Evolutionary conservation across 2,888 invertebrate species (phyloP).

Genomic region (Trichogramma dendrolimi): DNA sequence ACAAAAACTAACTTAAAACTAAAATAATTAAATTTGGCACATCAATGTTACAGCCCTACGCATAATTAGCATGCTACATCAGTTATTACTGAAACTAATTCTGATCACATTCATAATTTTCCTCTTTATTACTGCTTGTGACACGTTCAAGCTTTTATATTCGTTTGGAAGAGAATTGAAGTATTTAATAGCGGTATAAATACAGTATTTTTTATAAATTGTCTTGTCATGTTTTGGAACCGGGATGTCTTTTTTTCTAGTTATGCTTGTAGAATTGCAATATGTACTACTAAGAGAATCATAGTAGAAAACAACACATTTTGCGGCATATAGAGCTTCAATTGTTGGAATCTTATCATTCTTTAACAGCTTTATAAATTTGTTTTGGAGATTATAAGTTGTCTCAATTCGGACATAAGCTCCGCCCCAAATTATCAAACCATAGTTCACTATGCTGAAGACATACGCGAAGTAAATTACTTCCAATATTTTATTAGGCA

Average conservation of each 20-base stretch:
- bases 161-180: not conserved
- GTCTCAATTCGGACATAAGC: not conserved
- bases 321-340: too few relatives aligned
- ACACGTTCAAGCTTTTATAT: not conserved
- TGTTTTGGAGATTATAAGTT: not conserved
- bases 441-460: not conserved
- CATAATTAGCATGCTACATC: not conserved
- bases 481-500: not conserved
- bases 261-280: not conserved
- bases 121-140: too few relatives aligned
- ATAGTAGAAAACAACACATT: too few relatives aligned
- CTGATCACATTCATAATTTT: too few relatives aligned
- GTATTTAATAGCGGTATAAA: not conserved
- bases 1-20: too few relatives aligned
- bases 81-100: not conserved
- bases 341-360: too few relatives aligned
- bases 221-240: too few relatives aligned
- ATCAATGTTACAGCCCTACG: too few relatives aligned
- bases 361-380: not conserved
- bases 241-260: not conserved
- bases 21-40: too few relatives aligned
- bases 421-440: not conserved
- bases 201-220: too few relatives aligned
- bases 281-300: too few relatives aligned
- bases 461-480: not conserved